These are phyloP conservation scores for Amniataba percoides DNA, from an alignment of 2,797 vertebrate species.

Conservation along the genomic window DNA sequence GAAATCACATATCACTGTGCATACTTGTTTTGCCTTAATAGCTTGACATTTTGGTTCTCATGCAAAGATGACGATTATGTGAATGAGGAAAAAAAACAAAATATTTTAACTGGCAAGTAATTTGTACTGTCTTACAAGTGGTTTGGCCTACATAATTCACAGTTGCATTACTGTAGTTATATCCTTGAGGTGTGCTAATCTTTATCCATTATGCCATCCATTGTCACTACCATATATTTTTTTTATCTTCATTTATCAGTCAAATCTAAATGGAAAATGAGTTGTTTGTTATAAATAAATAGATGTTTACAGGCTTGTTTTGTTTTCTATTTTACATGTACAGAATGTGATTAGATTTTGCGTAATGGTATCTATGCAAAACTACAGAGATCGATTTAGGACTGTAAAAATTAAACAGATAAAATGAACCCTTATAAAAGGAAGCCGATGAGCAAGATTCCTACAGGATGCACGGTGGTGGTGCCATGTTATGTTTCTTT, in stretches of 20 bases:
- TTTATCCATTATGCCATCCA: constrained; percentile 38
- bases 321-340: constrained; percentile 68
- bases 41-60: constrained; percentile 75
- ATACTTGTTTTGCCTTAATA: constrained; percentile 86
- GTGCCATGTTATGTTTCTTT: constrained; percentile 61
- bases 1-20: constrained; percentile 85
- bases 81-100: constrained; percentile 25
- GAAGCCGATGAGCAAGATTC: constrained; percentile 47
- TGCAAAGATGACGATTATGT: constrained; percentile 65
- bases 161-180: constrained; percentile 43
- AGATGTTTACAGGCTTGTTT: constrained; percentile 71
- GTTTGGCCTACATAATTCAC: constrained; percentile 43
- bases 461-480: constrained; percentile 34
- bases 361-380: constrained; percentile 84
- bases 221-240: constrained; percentile 41
- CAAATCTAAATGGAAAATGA: constrained; percentile 27
- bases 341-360: constrained; percentile 77
- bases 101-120: constrained; percentile 34
- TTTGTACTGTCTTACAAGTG: constrained; percentile 50
- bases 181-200: constrained; percentile 55
- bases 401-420: constrained; percentile 54
- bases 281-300: constrained; percentile 37
- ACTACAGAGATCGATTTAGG: constrained; percentile 67
- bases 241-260: constrained; percentile 34
- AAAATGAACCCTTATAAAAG: constrained; percentile 44